Evolutionary conservation across 2,888 invertebrate genomes (phyloP), one percentile per base, ranked within the genome.

Genomic region (Chymomyza amoena): DNA sequence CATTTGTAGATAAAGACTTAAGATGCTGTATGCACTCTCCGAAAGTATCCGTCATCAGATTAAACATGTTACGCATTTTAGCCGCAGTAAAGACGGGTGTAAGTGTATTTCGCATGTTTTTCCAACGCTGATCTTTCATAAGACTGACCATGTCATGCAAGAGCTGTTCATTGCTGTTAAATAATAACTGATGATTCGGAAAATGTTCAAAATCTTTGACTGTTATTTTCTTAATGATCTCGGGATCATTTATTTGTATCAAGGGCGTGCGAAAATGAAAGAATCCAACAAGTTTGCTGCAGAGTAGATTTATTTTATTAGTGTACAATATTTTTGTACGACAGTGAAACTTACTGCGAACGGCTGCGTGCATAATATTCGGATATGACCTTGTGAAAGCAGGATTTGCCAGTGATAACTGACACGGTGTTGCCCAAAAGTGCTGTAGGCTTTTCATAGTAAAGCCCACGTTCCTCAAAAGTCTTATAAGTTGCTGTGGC

Each of bases 1-100:
- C 64, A 28, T 50, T 54, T 3, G 57, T 60, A 9, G 69, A 59
- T 59, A 69, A 54, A 16, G 66, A 63, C 18, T 66, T 63, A 6
- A 88, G 65, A 59, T 80, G 73, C 0, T 72, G 60, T 18, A 84
- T 70, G 3, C 83, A 79, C 68, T 85, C 86, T 10, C 69, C 72
- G 18, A 85, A 78, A 63, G 83, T 87, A 15, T 83, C 76, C 4
- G 68, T 72, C 10, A 88, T 68, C 16, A 87, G 61, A 16, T 74
- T 62, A 54, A 80, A 81, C 90, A 93, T 93, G 66, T 92, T 90
- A 9, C 91, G 90, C 69, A 93, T 93, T 85, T 93, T 93, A 32
- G 92, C 92, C 69, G 92, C 92, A n/a, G 93, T 93, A 79, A 93
- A 93, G 0, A 92, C 91, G 7, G 93, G 93, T 63, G 92, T 92